A percentile compares a stretch with the other conserved stretches of the same genome.
These are phyloP conservation scores for Homarus americanus DNA, from an alignment of 1,140 invertebrate species.

Conservation along the genomic window DNA sequence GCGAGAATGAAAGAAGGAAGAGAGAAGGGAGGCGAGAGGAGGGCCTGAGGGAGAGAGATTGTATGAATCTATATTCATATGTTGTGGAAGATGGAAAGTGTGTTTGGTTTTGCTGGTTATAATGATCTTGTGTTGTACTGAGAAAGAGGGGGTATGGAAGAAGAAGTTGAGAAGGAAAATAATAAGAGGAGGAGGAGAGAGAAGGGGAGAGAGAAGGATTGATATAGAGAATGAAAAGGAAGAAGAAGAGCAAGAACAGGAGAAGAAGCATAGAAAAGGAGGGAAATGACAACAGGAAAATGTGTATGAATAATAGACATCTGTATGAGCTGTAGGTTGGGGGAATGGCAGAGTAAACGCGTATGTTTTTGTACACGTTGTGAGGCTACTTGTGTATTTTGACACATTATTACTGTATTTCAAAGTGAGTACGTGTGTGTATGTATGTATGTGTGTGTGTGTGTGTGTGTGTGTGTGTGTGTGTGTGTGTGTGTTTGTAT, in stretches of 20 bases:
- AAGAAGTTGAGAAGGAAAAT: constrained; percentile 10
- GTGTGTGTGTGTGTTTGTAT: neutral
- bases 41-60: no score
- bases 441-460: no score
- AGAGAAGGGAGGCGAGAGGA: neutral
- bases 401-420: no score
- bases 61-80: no score
- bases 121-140: neutral
- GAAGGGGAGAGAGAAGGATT: neutral
- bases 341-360: neutral
- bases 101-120: no score
- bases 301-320: neutral
- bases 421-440: no score
- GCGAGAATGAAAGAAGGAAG: neutral
- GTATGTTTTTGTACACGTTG: neutral
- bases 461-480: neutral
- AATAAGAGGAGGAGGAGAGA: constrained; percentile 21
- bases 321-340: neutral
- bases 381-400: neutral
- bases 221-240: neutral
- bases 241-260: no score
- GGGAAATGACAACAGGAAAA: neutral
- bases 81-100: no score
- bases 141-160: neutral
- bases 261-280: neutral